phyloP scores from a whole-genome alignment of 1,140 invertebrate species.

The Potamilus streckersoni region DNA sequence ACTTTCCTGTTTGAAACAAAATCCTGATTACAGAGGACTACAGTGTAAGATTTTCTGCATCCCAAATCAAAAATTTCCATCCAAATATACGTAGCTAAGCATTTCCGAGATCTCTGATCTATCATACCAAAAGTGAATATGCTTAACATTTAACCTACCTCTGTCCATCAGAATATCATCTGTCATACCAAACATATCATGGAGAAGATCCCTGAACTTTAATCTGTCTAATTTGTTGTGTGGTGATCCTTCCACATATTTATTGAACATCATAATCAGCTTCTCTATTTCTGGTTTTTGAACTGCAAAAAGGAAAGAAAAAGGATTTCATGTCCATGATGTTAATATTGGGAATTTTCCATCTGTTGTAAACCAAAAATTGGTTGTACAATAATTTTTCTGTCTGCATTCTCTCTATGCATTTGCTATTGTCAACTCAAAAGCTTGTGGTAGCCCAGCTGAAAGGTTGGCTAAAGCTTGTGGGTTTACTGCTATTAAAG shows the following conservation, averaged over 20 bases:
- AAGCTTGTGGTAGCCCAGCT: too few species aligned
- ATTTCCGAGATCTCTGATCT: not conserved
- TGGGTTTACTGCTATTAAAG: too few species aligned
- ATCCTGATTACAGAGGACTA: not conserved
- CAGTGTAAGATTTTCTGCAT: too few species aligned
- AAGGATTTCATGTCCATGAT: not conserved
- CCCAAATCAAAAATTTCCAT: too few species aligned
- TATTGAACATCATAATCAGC: conserved; percentile 47
- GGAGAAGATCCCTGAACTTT: conserved; percentile 85
- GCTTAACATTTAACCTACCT: conserved; percentile 52
- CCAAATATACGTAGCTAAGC: too few species aligned
- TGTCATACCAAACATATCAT: conserved; percentile 87
- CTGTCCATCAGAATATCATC: conserved; percentile 88
- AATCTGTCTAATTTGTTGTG: conserved; percentile 76
- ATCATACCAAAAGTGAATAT: not conserved
- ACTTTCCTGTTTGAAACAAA: not conserved
- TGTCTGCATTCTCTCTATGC: too few species aligned
- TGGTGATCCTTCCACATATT: conserved; percentile 27
- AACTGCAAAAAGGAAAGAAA: conserved; percentile 38
- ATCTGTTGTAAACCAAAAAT: too few species aligned
- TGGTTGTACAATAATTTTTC: too few species aligned
- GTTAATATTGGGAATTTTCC: too few species aligned
- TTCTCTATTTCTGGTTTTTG: conserved; percentile 45
- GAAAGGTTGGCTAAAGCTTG: too few species aligned
- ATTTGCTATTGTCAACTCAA: too few species aligned